Base-by-base conservation (phyloP, 2,113 vertebrate genomes). In the Gallinago paraguaiae region DNA sequence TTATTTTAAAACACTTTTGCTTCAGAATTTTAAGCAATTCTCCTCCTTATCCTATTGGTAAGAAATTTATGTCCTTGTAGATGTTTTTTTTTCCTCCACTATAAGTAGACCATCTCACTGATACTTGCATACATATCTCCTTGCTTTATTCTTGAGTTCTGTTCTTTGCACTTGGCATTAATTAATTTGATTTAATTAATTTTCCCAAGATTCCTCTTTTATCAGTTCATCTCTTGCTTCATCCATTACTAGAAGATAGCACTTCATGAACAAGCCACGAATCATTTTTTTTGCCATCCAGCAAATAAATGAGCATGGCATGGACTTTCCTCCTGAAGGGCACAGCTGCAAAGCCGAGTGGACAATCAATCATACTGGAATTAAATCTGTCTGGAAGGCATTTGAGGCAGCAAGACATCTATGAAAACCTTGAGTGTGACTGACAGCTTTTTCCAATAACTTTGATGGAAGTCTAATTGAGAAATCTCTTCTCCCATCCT, bases 301-400 rank as follows among this genome's bases (percentile, higher is more conserved):
- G 88, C 87, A 82, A 10, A 92, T 80, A 86, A 95, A n/a, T 48
- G 53, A 97, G 86, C 78, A 78, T 76, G 68, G 83, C 95, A 46
- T 35, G 79, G 90, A 71, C 82, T 81, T 95, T 85, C 48, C 48
- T 93, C 75, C 15, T 92, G 60, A 96, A 89, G 70, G 77, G 91
- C 93, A 90, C 79, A 70, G 45, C 94, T 94, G 68, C 92, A 88
- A 59, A 96, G 84, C 88, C 6, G 2, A 96, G 91, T 70, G 96
- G 90, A 82, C 93, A 77, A 93, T 97, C 95, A 83, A 6, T 93
- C 94, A 85, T 68, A 65, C 78, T 82, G 70, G 90, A 97, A 97
- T 95, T 85, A 92, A 97, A 97, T 68, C 94, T 95, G 89, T 95
- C 97, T 98, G 97, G 97, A 97, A 97, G 84, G 89, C 94, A 97